These are phyloP conservation scores for Enteromius thamalakanensis DNA, from an alignment of 2,797 vertebrate species.

Conservation along the genomic window DNA sequence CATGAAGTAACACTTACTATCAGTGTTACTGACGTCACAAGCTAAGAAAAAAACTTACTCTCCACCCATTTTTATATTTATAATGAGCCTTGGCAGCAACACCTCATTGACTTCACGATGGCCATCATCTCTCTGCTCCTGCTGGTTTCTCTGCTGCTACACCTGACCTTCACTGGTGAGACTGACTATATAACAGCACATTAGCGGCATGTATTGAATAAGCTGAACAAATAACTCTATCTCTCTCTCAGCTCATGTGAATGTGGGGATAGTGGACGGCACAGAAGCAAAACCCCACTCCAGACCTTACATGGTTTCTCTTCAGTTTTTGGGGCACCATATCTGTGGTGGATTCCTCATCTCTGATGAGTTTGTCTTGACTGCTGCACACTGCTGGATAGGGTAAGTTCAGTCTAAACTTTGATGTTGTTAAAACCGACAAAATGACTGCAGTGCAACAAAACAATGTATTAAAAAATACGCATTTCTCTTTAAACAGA, in stretches of 20 bases:
- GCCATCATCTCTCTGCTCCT: conserved; percentile 38
- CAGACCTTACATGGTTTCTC: conserved; percentile 72
- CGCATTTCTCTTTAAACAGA: neutral
- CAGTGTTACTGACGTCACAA: too few relatives aligned
- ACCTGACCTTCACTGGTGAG: conserved; percentile 8
- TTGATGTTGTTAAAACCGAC: neutral
- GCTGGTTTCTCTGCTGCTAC: conserved; percentile 17
- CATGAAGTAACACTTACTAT: too few relatives aligned
- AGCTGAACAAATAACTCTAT: neutral
- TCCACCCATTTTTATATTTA: too few relatives aligned
- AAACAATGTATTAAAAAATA: neutral
- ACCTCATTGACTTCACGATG: neutral
- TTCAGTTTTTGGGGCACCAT: conserved; percentile 31
- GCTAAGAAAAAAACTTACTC: too few relatives aligned
- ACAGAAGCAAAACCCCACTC: conserved; percentile 47
- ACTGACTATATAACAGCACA: neutral
- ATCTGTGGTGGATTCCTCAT: conserved; percentile 72
- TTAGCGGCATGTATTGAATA: neutral
- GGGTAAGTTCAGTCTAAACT: too few relatives aligned
- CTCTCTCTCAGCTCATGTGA: conserved; percentile 40
- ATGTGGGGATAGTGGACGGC: conserved; percentile 59
- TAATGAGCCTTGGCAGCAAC: too few relatives aligned
- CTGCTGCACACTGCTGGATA: conserved; percentile 65
- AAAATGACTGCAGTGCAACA: neutral
- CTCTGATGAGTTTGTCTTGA: conserved; percentile 65